Evolutionary conservation across 2,113 vertebrate genomes (phyloP), one percentile per base, ranked within the genome.

Genomic region (Morone saxatilis): DNA sequence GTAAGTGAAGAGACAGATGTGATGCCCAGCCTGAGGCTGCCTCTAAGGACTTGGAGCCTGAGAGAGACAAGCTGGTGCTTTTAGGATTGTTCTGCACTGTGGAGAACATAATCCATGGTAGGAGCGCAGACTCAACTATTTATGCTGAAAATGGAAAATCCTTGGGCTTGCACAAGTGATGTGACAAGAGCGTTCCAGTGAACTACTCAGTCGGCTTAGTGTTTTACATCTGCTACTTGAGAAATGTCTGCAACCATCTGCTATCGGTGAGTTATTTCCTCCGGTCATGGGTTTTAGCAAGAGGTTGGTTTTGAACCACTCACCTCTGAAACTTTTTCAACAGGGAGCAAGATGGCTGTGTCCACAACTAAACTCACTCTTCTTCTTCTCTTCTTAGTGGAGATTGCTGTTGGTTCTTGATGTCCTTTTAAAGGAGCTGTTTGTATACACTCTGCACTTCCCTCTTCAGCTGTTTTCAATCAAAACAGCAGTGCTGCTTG

Each of bases 121-220:
- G 22, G 43, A 47, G 59, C 54, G 38, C 50, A 51, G 71, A 72
- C 22, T 61, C 31, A 74, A 76, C 41, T 83, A 45, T 80, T 86
- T 63, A 54, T 75, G 80, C 70, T 81, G 81, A 84, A 88, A 85
- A 79, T 36, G 71, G 54, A 38, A 71, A 78, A 67, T 60, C 59
- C 53, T 62, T 53, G 5, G 25, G 41, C 20, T 48, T 78, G 41
- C 47, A 59, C 43, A 66, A 54, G 41, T 54, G 36, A 72, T 71
- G 53, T 43, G 70, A 78, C 60, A 71, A 85, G 45, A 70, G 22
- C 1, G 7, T 47, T 76, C 1, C 38, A 50, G 63, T 16, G 19
- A 86, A 79, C 59, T 69, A 67, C 78, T 77, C 63, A 65, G 69
- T 75, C 78, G 71, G 78, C 76, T 87, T 59, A 17, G 54, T 22